Conservation (phyloP, 2,888 invertebrate genomes). For the Apodemia mormo region DNA sequence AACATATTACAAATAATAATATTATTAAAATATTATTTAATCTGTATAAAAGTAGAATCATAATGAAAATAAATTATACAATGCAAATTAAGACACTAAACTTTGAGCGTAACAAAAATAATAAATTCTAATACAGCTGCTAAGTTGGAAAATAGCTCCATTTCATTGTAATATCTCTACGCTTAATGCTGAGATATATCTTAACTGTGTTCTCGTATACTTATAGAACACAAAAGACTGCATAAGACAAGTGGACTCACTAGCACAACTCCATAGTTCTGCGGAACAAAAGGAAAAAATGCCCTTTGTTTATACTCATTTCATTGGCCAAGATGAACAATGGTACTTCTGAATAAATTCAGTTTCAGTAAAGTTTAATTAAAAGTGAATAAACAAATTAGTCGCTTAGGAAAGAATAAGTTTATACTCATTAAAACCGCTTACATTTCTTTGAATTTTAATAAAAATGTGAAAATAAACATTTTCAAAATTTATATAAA, state of each 20-base stretch:
- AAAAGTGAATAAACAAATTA: conserved; percentile 6
- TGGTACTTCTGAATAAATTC: conserved; percentile 11
- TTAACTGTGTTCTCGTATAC: conserved; percentile 27
- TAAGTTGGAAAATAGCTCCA: conserved; percentile 16
- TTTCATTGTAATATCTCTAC: conserved; percentile 26
- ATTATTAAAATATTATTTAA: too few relatives aligned
- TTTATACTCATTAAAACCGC: not conserved
- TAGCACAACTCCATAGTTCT: conserved; percentile 26
- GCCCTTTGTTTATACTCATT: conserved; percentile 30
- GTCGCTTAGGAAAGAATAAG: not conserved
- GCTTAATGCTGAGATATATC: conserved; percentile 31
- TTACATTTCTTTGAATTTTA: not conserved
- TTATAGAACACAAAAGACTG: conserved; percentile 33
- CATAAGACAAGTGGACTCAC: conserved; percentile 35
- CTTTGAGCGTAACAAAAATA: conserved; percentile 7
- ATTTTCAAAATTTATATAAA: not conserved
- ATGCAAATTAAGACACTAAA: conserved; percentile 1
- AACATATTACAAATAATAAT: too few relatives aligned
- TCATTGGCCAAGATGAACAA: conserved; percentile 23
- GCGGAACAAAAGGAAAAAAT: conserved; percentile 30
- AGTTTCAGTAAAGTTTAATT: conserved; percentile 19
- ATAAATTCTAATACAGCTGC: conserved; percentile 14
- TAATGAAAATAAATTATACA: conserved; percentile 10
- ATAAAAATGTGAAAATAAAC: not conserved
- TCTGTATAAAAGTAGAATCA: not conserved